Conservation (phyloP, 2,797 vertebrate genomes). For the Schizothorax lantsangensis region DNA sequence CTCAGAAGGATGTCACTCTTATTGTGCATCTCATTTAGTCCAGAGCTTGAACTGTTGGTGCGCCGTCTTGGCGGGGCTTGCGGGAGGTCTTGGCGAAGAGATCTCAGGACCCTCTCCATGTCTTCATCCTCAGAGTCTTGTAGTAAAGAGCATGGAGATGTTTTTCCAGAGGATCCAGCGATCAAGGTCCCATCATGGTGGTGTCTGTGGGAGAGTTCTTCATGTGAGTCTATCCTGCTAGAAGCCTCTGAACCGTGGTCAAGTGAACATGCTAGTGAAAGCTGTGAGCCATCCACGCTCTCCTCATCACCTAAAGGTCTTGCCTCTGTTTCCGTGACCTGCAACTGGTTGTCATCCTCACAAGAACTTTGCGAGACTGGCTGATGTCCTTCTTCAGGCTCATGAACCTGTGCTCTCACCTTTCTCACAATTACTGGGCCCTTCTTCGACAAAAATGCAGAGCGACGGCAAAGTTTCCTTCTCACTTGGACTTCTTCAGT, state of each 20-base stretch:
- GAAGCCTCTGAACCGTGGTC: conserved; percentile 75
- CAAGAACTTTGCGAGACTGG: conserved; percentile 46
- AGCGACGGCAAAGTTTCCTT: conserved; percentile 20
- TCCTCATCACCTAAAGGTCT: conserved; percentile 50
- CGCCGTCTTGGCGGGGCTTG: conserved; percentile 36
- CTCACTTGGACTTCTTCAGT: conserved; percentile 58
- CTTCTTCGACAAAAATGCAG: conserved; percentile 56
- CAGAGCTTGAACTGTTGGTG: conserved; percentile 65
- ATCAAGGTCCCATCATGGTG: conserved; percentile 63
- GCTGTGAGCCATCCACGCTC: conserved; percentile 69
- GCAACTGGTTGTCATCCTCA: conserved; percentile 52
- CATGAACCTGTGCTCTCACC: conserved; percentile 4
- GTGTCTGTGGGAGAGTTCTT: conserved; percentile 66
- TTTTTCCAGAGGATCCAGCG: conserved; percentile 57
- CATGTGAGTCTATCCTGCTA: conserved; percentile 71
- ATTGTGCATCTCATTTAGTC: conserved; percentile 49
- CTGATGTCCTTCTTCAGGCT: conserved; percentile 24
- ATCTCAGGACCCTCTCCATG: conserved; percentile 59
- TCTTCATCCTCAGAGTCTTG: conserved; percentile 62
- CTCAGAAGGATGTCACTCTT: conserved; percentile 23
- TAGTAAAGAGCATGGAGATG: conserved; percentile 61
- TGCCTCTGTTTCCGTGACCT: conserved; percentile 54
- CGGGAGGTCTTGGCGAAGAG: conserved; percentile 41
- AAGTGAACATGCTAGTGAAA: conserved; percentile 69
- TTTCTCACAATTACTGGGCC: conserved; percentile 61